Evolutionary conservation across 2,797 vertebrate species (phyloP).

Genomic region (Crossoptilon crossoptilon): DNA sequence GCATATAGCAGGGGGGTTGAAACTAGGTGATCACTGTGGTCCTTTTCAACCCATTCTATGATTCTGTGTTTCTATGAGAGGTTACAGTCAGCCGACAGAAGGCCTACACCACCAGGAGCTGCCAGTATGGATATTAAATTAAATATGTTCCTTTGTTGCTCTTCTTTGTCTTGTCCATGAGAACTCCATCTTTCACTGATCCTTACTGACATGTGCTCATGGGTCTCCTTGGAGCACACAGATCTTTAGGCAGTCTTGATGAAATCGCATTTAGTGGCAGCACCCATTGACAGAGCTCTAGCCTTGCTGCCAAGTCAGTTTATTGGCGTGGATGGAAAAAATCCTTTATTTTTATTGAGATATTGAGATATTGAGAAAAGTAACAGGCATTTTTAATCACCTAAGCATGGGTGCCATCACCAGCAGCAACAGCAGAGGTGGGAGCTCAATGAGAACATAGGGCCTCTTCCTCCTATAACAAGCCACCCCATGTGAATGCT

Average conservation of each 20-base stretch:
- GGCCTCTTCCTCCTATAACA: background rate
- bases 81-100: background rate
- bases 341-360: background rate
- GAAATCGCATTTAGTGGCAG: background rate
- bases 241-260: rapidly evolving
- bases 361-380: background rate
- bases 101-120: background rate
- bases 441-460: background rate
- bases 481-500: background rate
- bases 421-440: background rate
- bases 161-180: background rate
- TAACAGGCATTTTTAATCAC: background rate
- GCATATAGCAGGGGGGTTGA: too few species aligned
- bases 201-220: background rate
- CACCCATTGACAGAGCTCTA: background rate
- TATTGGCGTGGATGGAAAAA: background rate
- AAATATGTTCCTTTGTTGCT: background rate
- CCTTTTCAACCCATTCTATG: too few species aligned
- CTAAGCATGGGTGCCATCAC: background rate
- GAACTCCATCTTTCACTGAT: background rate
- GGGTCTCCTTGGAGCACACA: background rate
- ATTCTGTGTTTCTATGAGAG: too few species aligned
- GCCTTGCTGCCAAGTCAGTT: rapidly evolving
- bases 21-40: too few species aligned
- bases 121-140: constrained; percentile 21